A percentile compares a stretch with the other conserved stretches of the same genome.
These are phyloP conservation scores for Ethmia dodecea DNA, from an alignment of 2,888 invertebrate species.

Conservation along the genomic window DNA sequence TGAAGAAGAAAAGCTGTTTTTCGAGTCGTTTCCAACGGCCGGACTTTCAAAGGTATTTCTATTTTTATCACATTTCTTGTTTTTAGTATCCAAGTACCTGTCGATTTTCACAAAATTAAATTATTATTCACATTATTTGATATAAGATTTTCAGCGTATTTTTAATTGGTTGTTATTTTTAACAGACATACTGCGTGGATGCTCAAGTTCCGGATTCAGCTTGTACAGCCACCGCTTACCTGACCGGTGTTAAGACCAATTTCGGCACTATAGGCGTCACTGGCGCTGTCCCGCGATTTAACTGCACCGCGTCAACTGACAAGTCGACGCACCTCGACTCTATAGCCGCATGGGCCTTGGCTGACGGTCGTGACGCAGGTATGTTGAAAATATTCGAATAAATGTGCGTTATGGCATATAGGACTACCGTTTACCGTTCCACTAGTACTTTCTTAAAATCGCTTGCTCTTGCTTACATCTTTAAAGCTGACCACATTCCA, in stretches of 20 bases:
- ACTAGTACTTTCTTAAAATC: no score
- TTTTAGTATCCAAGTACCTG: no score
- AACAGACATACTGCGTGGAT: slow-evolving; percentile 75
- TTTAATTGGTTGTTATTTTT: not conserved
- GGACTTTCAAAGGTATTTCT: slow-evolving; percentile 82
- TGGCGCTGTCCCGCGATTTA: slow-evolving; percentile 72
- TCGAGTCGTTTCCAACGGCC: slow-evolving; percentile 79
- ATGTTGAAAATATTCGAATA: no score
- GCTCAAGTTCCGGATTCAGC: slow-evolving; percentile 83
- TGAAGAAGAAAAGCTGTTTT: slow-evolving; percentile 77
- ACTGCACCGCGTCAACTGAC: slow-evolving; percentile 77
- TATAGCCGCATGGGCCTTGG: slow-evolving; percentile 81
- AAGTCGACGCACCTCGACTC: slow-evolving; percentile 76
- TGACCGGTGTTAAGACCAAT: slow-evolving; percentile 82
- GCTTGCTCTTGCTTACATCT: no score
- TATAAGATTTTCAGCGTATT: not conserved
- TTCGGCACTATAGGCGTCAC: slow-evolving; percentile 80
- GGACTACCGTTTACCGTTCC: no score
- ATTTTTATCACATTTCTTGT: no score
- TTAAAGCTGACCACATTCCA: no score
- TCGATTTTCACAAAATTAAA: not conserved
- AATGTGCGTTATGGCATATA: no score
- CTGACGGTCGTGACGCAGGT: slow-evolving; percentile 40
- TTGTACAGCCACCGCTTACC: slow-evolving; percentile 81
- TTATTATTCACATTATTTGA: not conserved